These are phyloP conservation scores for Protula sp. DNA, from an alignment of 2,888 invertebrate genomes.

Conservation along the genomic window DNA sequence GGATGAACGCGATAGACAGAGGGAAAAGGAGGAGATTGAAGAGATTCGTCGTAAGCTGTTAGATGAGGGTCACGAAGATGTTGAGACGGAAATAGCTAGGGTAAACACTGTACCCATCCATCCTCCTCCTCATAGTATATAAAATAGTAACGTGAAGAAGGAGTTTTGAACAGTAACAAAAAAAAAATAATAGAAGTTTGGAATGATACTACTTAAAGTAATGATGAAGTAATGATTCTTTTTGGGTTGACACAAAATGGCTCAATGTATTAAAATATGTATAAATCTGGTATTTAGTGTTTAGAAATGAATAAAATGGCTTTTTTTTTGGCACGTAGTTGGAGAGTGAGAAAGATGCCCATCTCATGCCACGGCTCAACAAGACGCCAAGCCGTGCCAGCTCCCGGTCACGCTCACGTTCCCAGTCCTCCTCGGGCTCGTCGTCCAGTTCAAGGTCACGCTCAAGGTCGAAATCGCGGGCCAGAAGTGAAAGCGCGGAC, in stretches of 20 bases:
- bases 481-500: background rate
- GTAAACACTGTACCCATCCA: slow-evolving; percentile 30
- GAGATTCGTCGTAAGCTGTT: slow-evolving; percentile 71
- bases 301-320: too few relatives aligned
- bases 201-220: too few relatives aligned
- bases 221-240: background rate
- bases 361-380: slow-evolving; percentile 76
- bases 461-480: background rate
- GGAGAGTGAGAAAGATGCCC: slow-evolving; percentile 72
- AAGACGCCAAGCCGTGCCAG: slow-evolving; percentile 52
- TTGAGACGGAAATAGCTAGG: slow-evolving; percentile 55
- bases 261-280: slow-evolving; percentile 1
- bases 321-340: slow-evolving; percentile 51
- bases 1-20: slow-evolving; percentile 80
- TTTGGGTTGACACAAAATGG: background rate
- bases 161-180: too few relatives aligned
- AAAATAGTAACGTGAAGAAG: too few relatives aligned
- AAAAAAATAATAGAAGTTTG: too few relatives aligned
- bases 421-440: background rate
- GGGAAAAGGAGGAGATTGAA: slow-evolving; percentile 79
- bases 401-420: background rate
- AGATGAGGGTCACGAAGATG: slow-evolving; percentile 57
- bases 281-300: too few relatives aligned
- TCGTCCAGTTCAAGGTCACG: background rate
- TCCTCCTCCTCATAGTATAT: too few relatives aligned